Conservation (phyloP, 2,797 vertebrate genomes). For the Eulemur albifrons region DNA sequence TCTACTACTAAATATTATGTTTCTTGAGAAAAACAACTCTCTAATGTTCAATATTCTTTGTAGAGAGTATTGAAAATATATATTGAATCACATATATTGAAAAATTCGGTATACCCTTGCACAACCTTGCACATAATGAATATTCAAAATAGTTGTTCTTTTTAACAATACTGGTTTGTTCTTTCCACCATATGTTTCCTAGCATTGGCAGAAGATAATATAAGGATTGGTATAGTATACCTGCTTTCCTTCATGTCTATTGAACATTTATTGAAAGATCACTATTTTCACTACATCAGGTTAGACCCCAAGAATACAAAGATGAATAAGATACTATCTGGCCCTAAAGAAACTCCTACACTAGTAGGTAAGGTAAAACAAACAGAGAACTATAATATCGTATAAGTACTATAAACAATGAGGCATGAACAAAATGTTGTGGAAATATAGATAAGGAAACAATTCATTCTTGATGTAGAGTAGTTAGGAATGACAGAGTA, state of each 20-base stretch:
- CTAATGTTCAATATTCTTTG: background rate
- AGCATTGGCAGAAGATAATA: conserved; percentile 49
- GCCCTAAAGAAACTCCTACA: conserved; percentile 42
- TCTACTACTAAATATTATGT: background rate
- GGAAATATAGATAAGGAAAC: conserved; percentile 40
- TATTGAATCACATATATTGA: background rate
- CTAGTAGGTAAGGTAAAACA: conserved; percentile 35
- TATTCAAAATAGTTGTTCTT: background rate
- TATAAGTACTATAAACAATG: conserved; percentile 49
- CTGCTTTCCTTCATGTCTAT: conserved; percentile 28
- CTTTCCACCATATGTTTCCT: conserved; percentile 26
- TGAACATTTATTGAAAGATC: conserved; percentile 30
- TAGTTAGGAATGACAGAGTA: conserved; percentile 49
- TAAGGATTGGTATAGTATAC: background rate
- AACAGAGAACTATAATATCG: conserved; percentile 19
- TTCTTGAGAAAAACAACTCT: conserved; percentile 6
- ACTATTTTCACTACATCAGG: conserved; percentile 43
- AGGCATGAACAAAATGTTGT: conserved; percentile 53
- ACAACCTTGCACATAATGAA: background rate
- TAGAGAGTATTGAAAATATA: background rate
- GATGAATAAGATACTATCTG: conserved; percentile 47
- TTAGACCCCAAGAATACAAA: conserved; percentile 59
- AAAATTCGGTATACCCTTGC: background rate
- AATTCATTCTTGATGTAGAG: conserved; percentile 53
- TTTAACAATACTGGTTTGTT: conserved; percentile 30